These are phyloP conservation scores for Apomyelois bistriatella DNA, from an alignment of 2,888 invertebrate species.

Conservation along the genomic window DNA sequence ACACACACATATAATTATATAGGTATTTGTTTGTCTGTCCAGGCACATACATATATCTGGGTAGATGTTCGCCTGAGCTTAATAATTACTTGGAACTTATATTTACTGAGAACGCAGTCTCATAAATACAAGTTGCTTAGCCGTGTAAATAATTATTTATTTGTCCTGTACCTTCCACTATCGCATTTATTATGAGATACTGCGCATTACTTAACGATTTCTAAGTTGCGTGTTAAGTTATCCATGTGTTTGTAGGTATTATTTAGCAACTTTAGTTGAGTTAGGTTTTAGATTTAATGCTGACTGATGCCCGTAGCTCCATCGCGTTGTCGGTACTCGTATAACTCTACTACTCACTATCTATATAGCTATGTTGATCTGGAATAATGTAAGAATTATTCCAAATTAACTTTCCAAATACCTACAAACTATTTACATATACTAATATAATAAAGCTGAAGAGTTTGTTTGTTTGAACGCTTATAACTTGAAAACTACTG, in stretches of 20 bases:
- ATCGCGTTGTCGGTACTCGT: too few species aligned
- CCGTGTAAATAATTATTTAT: constrained; percentile 22
- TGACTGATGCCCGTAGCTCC: not conserved
- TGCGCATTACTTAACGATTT: constrained; percentile 1
- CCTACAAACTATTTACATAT: too few species aligned
- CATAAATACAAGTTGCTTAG: constrained; percentile 6
- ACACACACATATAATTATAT: too few species aligned
- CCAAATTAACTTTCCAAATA: too few species aligned
- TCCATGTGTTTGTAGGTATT: not conserved
- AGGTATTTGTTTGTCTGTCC: not conserved
- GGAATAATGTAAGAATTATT: too few species aligned
- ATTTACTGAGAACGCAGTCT: not conserved
- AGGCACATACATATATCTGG: not conserved
- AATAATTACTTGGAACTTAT: constrained; percentile 6
- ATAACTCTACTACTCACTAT: too few species aligned
- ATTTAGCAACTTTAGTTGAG: not conserved
- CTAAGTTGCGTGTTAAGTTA: not conserved
- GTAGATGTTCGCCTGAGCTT: not conserved
- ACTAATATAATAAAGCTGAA: too few species aligned
- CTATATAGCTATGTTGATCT: too few species aligned
- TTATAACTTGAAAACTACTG: too few species aligned
- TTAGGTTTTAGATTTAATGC: too few species aligned
- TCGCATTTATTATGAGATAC: not conserved
- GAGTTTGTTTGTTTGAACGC: too few species aligned
- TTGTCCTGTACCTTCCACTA: constrained; percentile 15